These are phyloP conservation scores for Bradypodion ventrale DNA, from an alignment of 2,797 vertebrate genomes.

Conservation along the genomic window DNA sequence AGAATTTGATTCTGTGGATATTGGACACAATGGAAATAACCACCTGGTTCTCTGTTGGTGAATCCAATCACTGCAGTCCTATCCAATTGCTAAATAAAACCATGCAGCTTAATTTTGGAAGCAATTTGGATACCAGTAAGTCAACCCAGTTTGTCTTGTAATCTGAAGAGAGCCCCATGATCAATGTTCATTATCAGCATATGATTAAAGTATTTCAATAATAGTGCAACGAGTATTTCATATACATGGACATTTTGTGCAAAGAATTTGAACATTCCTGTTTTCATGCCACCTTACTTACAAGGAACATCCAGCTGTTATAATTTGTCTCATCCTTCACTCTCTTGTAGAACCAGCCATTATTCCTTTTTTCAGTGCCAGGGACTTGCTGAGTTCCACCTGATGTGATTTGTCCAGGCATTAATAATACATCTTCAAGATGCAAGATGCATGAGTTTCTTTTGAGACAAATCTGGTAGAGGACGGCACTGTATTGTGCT, in stretches of 20 bases:
- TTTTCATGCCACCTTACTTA: constrained; percentile 75
- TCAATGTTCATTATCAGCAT: constrained; percentile 62
- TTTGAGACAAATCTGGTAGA: constrained; percentile 72
- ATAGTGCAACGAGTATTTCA: constrained; percentile 61
- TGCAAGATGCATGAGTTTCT: constrained; percentile 82
- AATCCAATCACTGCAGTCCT: constrained; percentile 61
- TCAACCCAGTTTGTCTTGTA: constrained; percentile 62
- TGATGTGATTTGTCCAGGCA: constrained; percentile 84
- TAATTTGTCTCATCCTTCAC: constrained; percentile 80
- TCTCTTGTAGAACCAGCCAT: constrained; percentile 78
- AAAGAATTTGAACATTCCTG: constrained; percentile 77
- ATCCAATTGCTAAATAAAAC: constrained; percentile 63
- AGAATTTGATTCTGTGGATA: constrained; percentile 45
- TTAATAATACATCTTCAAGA: constrained; percentile 85
- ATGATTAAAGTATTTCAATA: constrained; percentile 68
- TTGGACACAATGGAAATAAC: constrained; percentile 52
- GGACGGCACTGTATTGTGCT: constrained; percentile 49
- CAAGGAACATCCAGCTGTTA: constrained; percentile 81
- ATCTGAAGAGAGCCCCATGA: constrained; percentile 69
- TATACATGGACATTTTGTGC: constrained; percentile 61
- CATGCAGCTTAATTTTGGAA: constrained; percentile 51
- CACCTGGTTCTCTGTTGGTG: constrained; percentile 39
- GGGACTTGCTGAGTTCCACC: constrained; percentile 82
- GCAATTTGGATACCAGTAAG: constrained; percentile 69
- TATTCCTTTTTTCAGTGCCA: constrained; percentile 81